A percentile compares a stretch with the other conserved stretches of the same genome.
These are phyloP conservation scores for Drosophila kikkawai DNA, from an alignment of 1,140 invertebrate genomes.

Conservation along the genomic window DNA sequence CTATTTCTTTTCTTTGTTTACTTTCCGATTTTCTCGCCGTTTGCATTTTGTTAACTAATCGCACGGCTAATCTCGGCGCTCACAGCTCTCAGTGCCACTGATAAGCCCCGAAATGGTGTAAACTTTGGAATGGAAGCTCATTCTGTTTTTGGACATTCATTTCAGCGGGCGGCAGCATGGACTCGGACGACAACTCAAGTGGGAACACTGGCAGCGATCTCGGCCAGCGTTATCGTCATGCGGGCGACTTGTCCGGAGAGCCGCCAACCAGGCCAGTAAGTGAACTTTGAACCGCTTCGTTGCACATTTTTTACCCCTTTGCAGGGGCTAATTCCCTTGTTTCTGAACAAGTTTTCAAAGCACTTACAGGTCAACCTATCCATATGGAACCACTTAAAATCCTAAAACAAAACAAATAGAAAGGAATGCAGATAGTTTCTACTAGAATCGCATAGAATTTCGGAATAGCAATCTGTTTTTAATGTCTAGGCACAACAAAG, in stretches of 20 bases:
- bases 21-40: constrained; percentile 39
- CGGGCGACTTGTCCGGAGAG: constrained; percentile 78
- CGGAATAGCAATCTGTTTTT: neutral
- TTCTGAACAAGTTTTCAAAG: neutral
- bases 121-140: constrained; percentile 70
- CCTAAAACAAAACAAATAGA: neutral
- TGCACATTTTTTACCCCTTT: neutral
- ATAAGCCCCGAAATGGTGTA: constrained; percentile 54
- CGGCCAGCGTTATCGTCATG: constrained; percentile 73
- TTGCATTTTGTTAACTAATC: constrained; percentile 57
- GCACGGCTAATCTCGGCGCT: constrained; percentile 44
- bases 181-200: constrained; percentile 56
- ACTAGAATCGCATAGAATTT: neutral
- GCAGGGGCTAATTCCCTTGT: neutral
- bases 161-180: constrained; percentile 54
- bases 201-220: constrained; percentile 50
- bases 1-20: constrained; percentile 33
- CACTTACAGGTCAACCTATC: neutral
- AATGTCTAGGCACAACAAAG: neutral
- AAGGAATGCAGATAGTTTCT: neutral
- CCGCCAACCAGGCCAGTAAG: constrained; percentile 67
- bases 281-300: constrained; percentile 56
- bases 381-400: neutral
- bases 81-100: constrained; percentile 15
- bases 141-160: constrained; percentile 39